A percentile compares a stretch with the other conserved stretches of the same genome.
phyloP scores from a whole-genome alignment of 2,888 invertebrate species.

The Lottia scabra region DNA sequence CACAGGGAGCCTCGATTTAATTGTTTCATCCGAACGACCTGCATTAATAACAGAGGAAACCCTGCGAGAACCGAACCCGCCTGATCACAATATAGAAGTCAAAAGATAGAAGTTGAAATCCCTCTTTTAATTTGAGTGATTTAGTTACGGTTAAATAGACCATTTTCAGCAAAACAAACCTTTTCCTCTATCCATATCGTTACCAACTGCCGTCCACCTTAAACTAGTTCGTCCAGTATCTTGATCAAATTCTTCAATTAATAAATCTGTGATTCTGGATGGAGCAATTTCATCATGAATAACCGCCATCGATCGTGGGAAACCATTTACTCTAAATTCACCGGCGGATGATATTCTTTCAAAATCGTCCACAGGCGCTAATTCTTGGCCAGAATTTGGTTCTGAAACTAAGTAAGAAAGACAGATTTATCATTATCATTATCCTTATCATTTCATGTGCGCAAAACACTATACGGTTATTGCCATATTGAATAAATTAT shows the following conservation, averaged over 20 bases:
- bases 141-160: background rate
- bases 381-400: background rate
- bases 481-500: no score
- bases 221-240: slow-evolving; percentile 23
- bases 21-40: no score
- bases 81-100: no score
- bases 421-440: no score
- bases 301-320: slow-evolving; percentile 4
- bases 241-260: slow-evolving; percentile 23
- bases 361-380: slow-evolving; percentile 26
- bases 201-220: slow-evolving; percentile 40
- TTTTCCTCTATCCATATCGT: slow-evolving; percentile 36
- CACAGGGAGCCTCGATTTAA: no score
- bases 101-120: no score
- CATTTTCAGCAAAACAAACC: slow-evolving; percentile 21
- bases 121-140: no score
- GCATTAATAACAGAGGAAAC: no score
- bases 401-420: no score
- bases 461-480: no score
- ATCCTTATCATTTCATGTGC: no score
- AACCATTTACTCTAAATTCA: slow-evolving; percentile 32
- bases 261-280: slow-evolving; percentile 34
- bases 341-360: slow-evolving; percentile 37
- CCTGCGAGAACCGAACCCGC: no score
- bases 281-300: slow-evolving; percentile 35